These are phyloP conservation scores for Antedon mediterranea DNA, from an alignment of 53 echinoderm and acorn worm genomes.

Conservation along the genomic window DNA sequence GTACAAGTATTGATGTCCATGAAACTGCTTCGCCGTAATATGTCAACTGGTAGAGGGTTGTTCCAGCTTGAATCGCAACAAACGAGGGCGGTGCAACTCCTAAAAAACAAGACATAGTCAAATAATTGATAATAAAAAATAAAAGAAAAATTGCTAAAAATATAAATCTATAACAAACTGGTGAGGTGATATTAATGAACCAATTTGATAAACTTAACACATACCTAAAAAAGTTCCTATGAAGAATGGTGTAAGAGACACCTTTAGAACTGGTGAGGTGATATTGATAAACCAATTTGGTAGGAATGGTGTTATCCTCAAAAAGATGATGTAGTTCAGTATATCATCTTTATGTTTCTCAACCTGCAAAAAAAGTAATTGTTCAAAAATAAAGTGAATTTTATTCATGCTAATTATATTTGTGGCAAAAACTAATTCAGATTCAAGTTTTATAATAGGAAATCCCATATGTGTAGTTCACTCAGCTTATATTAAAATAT, in stretches of 20 bases:
- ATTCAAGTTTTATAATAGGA: no score
- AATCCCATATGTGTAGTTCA: no score
- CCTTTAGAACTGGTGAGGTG: constrained; percentile 71
- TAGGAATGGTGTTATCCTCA: constrained; percentile 91
- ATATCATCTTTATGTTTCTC: constrained; percentile 70
- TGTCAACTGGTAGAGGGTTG: constrained; percentile 74
- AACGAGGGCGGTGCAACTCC: constrained; percentile 94
- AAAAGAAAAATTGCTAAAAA: neutral
- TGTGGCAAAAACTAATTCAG: no score
- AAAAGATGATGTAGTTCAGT: constrained; percentile 86
- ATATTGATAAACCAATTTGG: constrained; percentile 99
- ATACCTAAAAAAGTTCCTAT: constrained; percentile 86
- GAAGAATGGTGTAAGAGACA: constrained; percentile 74
- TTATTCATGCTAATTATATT: no score
- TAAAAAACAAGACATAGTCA: neutral
- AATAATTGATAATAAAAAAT: neutral
- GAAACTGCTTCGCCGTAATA: constrained; percentile 76
- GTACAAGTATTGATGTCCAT: constrained; percentile 71
- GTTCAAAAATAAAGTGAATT: no score
- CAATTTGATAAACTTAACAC: neutral
- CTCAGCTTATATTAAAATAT: no score
- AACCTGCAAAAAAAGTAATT: constrained; percentile 45
- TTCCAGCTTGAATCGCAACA: constrained; percentile 85
- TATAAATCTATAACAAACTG: no score
- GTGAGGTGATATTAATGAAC: no score